A percentile compares a stretch with the other conserved stretches of the same genome.
These are phyloP conservation scores for Mesodorylaimus sp. DNA, from an alignment of 2,888 invertebrate genomes.

Conservation along the genomic window DNA sequence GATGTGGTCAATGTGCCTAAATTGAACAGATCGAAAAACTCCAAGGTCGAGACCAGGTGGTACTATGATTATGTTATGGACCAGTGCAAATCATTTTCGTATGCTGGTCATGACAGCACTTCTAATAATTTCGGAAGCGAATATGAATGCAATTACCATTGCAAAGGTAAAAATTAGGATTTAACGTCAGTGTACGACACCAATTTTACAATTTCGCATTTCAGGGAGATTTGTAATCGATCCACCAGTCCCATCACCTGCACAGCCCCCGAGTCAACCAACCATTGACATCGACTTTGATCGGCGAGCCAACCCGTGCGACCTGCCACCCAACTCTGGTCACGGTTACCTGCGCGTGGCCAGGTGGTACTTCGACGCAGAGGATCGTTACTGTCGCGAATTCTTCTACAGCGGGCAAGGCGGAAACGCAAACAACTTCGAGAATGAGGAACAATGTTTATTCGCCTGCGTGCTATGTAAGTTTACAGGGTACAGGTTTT, in stretches of 20 bases:
- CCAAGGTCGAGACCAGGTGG: background rate
- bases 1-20: too few relatives aligned
- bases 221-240: too few relatives aligned
- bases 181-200: too few relatives aligned
- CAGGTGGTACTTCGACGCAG: background rate
- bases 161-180: background rate
- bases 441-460: conserved; percentile 16
- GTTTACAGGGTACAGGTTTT: too few relatives aligned
- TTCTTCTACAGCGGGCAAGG: conserved; percentile 9
- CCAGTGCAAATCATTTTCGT: background rate
- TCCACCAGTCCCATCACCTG: too few relatives aligned
- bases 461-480: too few relatives aligned
- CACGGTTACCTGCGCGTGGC: background rate
- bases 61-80: background rate
- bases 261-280: too few relatives aligned
- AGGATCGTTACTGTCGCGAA: background rate
- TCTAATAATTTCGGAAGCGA: background rate
- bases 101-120: background rate
- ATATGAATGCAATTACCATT: background rate
- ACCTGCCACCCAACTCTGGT: conserved; percentile 15
- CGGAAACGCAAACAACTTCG: conserved; percentile 20
- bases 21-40: too few relatives aligned
- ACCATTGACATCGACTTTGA: too few relatives aligned
- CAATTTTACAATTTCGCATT: too few relatives aligned
- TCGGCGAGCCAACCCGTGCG: background rate